A percentile compares a stretch with the other conserved stretches of the same genome.
These are phyloP conservation scores for Phylloscopus collybita DNA, from an alignment of 2,797 vertebrate genomes.

Conservation along the genomic window DNA sequence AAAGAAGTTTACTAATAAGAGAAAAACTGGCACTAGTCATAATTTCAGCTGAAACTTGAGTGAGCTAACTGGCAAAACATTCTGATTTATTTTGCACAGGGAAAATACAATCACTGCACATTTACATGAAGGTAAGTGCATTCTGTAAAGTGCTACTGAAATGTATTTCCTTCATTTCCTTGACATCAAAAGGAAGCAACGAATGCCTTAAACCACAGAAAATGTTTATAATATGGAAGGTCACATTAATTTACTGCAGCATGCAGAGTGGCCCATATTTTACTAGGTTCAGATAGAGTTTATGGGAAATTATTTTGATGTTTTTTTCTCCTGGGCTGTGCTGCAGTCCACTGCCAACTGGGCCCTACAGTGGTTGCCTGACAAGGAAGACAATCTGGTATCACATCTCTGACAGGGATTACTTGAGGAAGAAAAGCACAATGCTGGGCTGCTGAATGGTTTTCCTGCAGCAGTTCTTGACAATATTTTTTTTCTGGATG, in stretches of 20 bases:
- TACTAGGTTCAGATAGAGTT: conserved; percentile 78
- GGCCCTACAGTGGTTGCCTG: background rate
- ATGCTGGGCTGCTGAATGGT: background rate
- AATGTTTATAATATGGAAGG: conserved; percentile 74
- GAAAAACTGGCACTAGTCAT: background rate
- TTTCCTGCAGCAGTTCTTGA: background rate
- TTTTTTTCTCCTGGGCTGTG: conserved; percentile 40
- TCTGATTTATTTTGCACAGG: conserved; percentile 75
- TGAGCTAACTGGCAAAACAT: conserved; percentile 61
- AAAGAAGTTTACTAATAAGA: conserved; percentile 19
- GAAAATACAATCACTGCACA: conserved; percentile 67
- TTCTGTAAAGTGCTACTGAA: conserved; percentile 80
- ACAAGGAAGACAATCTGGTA: background rate
- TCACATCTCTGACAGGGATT: background rate
- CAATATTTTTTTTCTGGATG: background rate
- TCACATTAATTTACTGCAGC: conserved; percentile 64
- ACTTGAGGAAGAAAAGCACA: background rate
- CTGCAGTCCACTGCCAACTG: background rate
- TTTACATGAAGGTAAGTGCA: conserved; percentile 75
- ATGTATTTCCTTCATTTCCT: conserved; percentile 76
- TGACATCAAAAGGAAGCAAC: conserved; percentile 78
- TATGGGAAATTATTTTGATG: conserved; percentile 66
- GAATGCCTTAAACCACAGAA: conserved; percentile 75
- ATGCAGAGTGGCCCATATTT: conserved; percentile 67
- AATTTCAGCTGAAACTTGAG: conserved; percentile 20